Evolutionary conservation across 1,140 invertebrate species (phyloP).

Genomic region (Vanessa atalanta): DNA sequence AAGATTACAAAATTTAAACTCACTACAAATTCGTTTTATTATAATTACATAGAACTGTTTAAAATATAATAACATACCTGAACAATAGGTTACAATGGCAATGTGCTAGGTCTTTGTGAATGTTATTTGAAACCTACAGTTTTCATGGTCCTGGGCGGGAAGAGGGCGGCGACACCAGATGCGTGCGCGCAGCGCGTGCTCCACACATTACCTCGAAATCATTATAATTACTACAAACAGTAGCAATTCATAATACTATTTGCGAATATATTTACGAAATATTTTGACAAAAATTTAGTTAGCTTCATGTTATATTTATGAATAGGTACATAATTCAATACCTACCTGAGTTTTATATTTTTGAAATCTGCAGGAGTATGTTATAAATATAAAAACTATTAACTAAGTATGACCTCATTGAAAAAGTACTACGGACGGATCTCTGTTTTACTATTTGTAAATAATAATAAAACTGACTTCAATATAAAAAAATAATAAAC

Average conservation of each 20-base stretch:
- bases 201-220: conserved; percentile 17
- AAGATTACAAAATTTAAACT: background rate
- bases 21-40: background rate
- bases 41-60: conserved; percentile 33
- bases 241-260: conserved; percentile 1
- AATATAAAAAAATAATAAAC: background rate
- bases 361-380: too few relatives aligned
- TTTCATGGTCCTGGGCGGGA: conserved; percentile 46
- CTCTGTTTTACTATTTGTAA: background rate
- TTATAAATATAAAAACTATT: too few relatives aligned
- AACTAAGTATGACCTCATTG: too few relatives aligned
- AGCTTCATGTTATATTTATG: background rate
- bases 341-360: too few relatives aligned
- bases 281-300: background rate
- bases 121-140: conserved; percentile 53
- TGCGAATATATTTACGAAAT: background rate
- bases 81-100: conserved; percentile 30
- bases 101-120: conserved; percentile 36
- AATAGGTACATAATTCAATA: too few relatives aligned
- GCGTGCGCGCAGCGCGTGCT: conserved; percentile 57
- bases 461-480: background rate
- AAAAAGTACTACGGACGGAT: too few relatives aligned
- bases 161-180: conserved; percentile 57
- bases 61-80: conserved; percentile 33
- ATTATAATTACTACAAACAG: conserved; percentile 26